A percentile compares a stretch with the other conserved stretches of the same genome.
Evolutionary conservation across 2,797 vertebrate genomes (phyloP).

Genomic region (Enoplosus armatus): DNA sequence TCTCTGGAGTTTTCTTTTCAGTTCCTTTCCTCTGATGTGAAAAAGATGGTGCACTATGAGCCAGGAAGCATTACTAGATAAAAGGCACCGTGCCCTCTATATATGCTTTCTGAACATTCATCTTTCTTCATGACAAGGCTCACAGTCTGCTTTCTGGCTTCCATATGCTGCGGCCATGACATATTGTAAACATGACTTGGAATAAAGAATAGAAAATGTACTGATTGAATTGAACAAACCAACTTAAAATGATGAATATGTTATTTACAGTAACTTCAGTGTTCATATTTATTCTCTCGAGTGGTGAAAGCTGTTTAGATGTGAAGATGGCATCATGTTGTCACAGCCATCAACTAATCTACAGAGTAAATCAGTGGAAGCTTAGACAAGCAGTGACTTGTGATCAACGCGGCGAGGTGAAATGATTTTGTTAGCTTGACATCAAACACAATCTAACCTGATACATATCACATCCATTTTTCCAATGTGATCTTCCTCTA

Average conservation of each 20-base stretch:
- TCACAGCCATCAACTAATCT: conserved; percentile 65
- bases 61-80: conserved; percentile 76
- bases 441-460: conserved; percentile 57
- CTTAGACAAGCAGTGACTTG: conserved; percentile 66
- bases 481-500: conserved; percentile 22
- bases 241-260: conserved; percentile 16
- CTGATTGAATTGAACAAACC: conserved; percentile 36
- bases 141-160: conserved; percentile 44
- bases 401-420: conserved; percentile 72
- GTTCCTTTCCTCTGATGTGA: conserved; percentile 76
- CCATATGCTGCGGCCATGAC: conserved; percentile 25
- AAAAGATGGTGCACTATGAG: conserved; percentile 66
- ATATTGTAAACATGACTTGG: conserved; percentile 44
- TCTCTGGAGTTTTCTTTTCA: conserved; percentile 81
- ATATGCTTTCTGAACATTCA: conserved; percentile 74
- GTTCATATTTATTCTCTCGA: conserved; percentile 16
- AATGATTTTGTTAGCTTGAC: conserved; percentile 63
- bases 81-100: conserved; percentile 73
- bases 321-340: conserved; percentile 26
- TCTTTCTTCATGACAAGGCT: conserved; percentile 56
- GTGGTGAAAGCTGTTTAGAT: conserved; percentile 6
- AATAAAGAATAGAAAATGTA: conserved; percentile 12
- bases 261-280: conserved; percentile 6
- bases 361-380: conserved; percentile 66
- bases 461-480: conserved; percentile 50